phyloP scores from a whole-genome alignment of 2,888 invertebrate species.

The Actias luna region DNA sequence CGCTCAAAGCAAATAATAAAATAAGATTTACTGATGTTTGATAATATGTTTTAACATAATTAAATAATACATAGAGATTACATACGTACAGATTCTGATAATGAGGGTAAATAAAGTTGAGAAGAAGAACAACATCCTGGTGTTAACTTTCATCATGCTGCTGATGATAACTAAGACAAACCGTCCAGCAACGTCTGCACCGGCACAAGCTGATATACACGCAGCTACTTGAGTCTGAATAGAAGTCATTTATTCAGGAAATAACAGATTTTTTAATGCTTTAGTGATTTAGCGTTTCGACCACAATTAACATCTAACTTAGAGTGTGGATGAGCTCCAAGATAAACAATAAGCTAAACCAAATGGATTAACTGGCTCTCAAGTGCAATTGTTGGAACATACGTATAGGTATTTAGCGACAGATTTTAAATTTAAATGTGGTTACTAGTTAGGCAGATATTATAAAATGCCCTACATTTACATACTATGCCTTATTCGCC shows the following conservation, averaged over 20 bases:
- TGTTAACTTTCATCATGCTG: slow-evolving; percentile 53
- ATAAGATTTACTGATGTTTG: neutral
- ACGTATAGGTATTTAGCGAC: too few relatives aligned
- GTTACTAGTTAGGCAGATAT: too few relatives aligned
- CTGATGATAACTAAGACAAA: slow-evolving; percentile 62
- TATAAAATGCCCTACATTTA: too few relatives aligned
- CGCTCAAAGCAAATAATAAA: neutral
- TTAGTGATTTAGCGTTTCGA: neutral
- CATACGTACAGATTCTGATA: slow-evolving; percentile 57
- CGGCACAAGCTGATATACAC: slow-evolving; percentile 68
- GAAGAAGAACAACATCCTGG: slow-evolving; percentile 59
- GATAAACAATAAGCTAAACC: too few relatives aligned
- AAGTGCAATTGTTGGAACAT: too few relatives aligned
- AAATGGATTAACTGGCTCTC: too few relatives aligned
- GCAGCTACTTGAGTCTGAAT: slow-evolving; percentile 67
- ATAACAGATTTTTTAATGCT: neutral
- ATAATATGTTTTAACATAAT: neutral
- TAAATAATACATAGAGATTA: neutral
- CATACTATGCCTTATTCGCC: too few relatives aligned
- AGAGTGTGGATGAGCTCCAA: too few relatives aligned
- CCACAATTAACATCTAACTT: too few relatives aligned
- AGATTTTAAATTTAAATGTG: too few relatives aligned
- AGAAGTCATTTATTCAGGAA: neutral
- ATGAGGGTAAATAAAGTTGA: slow-evolving; percentile 59
- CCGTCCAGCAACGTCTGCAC: slow-evolving; percentile 67